Percentiles rank a stretch among this genome's conserved stretches.
phyloP scores from a whole-genome alignment of 2,113 vertebrate species.

The Grantiella picta region DNA sequence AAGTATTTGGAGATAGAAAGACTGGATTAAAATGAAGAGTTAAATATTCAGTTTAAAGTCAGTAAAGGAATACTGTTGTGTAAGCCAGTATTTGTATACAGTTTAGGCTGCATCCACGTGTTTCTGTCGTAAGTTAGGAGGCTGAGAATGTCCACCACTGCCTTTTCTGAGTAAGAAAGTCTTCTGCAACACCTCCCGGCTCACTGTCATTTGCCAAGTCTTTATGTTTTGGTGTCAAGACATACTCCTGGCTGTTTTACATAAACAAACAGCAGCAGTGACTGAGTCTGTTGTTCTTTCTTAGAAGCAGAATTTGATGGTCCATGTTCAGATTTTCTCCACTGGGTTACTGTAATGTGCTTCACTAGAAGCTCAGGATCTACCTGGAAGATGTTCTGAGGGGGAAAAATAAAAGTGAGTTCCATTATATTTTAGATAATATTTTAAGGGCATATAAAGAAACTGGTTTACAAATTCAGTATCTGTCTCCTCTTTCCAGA shows the following conservation, averaged over 20 bases:
- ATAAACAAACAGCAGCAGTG: not conserved
- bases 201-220: not conserved
- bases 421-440: not conserved
- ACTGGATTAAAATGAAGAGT: not conserved
- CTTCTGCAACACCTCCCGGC: not conserved
- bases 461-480: not conserved
- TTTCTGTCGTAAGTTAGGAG: not conserved
- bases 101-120: not conserved
- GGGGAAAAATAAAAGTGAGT: not conserved
- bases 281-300: not conserved
- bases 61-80: not conserved
- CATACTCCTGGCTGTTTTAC: not conserved
- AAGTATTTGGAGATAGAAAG: not conserved
- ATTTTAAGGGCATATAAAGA: not conserved
- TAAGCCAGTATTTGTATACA: not conserved
- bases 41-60: not conserved
- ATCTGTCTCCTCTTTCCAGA: not conserved
- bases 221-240: not conserved
- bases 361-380: not conserved
- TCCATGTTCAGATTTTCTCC: not conserved
- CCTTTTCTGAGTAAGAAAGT: not conserved
- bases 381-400: not conserved
- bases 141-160: not conserved
- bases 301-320: not conserved
- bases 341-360: not conserved